Evolutionary conservation across 2,797 vertebrate species (phyloP), one percentile per base, ranked within the genome.

Genomic region (Sphaeramia orbicularis): DNA sequence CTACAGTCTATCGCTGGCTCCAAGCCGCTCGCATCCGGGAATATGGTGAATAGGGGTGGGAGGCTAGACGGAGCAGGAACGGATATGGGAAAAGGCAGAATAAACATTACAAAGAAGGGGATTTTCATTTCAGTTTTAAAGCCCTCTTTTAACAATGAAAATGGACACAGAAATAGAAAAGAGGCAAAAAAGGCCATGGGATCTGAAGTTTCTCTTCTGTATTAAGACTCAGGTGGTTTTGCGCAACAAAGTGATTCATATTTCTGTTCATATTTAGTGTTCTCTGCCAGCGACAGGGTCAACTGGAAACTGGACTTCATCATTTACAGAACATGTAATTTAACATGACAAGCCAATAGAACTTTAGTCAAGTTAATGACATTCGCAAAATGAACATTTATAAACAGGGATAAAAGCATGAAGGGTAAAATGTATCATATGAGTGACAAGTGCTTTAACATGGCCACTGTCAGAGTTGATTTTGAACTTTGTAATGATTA

Each of bases 21-120:
- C 76, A 71, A 84, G 83, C 83, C 35, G 72, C 81, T 82, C 48
- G 47, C 74, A 82, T 90, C 88, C 83, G 86, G 89, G 91, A 92
- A 86, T 84, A 87, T 76, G 73, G 66, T 63, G 86, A 87, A 84
- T 61, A 71, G 54, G 74, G 83, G 87, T 73, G 84, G 86, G 89
- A 87, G 86, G 76, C 85, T 63, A 79, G 71, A 81, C 58, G 11
- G 75, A 85, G 65, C n/a, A 42, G 52, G 76, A 89, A 78, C 79
- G 89, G 92, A 92, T 92, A 84, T 89, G 84, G 89, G 86, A 90
- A 92, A 86, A 83, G 57, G 72, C 83, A 92, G 71, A 86, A 79
- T 91, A 90, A 91, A 92, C 90, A 92, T 82, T 60, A 78, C 42
- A 77, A 80, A 81, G 76, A 86, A 75, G 82, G 85, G 86, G 81